Conservation (phyloP, 2,888 invertebrate genomes). For the Lithophane leautieri region DNA sequence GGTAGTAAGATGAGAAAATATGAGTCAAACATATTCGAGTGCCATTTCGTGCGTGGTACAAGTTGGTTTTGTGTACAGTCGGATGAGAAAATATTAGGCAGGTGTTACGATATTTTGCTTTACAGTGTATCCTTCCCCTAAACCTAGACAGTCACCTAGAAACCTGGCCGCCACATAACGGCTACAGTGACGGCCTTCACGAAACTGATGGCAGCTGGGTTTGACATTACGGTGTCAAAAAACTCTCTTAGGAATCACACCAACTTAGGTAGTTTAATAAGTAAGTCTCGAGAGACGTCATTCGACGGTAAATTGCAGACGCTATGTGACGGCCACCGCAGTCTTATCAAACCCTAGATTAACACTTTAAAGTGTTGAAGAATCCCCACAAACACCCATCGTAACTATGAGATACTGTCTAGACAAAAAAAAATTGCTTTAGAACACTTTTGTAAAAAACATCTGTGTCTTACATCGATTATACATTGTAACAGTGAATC, state of each 20-base stretch:
- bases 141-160: no score
- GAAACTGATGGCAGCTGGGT: no score
- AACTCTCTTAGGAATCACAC: no score
- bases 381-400: neutral
- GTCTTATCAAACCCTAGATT: neutral
- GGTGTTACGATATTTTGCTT: conserved; percentile 13
- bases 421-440: neutral
- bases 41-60: conserved; percentile 72
- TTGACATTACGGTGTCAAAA: no score
- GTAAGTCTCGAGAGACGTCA: no score
- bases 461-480: neutral
- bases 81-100: conserved; percentile 20
- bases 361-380: neutral
- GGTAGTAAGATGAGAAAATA: conserved; percentile 75
- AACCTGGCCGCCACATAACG: no score
- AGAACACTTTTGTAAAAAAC: no score
- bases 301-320: no score
- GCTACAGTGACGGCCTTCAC: no score
- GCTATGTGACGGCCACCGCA: no score
- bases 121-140: neutral
- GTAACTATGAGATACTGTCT: neutral
- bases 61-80: conserved; percentile 57
- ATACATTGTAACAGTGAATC: no score
- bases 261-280: no score
- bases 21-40: conserved; percentile 72